phyloP scores from a whole-genome alignment of 2,888 invertebrate species.

The Boloria euphrosyne region DNA sequence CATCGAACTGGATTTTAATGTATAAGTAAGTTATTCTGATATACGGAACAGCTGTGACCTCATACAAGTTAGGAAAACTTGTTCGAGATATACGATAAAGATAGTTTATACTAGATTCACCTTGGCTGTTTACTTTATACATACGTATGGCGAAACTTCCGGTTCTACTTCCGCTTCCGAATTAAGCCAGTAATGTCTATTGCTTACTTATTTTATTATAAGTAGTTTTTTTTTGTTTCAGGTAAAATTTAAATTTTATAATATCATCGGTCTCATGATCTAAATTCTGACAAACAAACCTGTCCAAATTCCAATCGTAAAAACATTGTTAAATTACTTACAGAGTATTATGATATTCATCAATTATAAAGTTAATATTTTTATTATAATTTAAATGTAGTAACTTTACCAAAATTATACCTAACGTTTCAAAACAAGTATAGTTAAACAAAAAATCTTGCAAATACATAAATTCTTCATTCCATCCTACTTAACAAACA shows the following conservation, averaged over 20 bases:
- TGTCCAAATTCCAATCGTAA: too few relatives aligned
- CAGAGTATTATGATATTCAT: too few relatives aligned
- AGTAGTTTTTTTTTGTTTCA: too few relatives aligned
- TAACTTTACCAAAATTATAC: not conserved
- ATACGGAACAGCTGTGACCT: conserved; percentile 34
- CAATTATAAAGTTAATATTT: too few relatives aligned
- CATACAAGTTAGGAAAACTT: conserved; percentile 38
- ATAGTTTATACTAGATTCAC: conserved; percentile 34
- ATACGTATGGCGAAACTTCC: conserved; percentile 35
- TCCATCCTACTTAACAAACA: not conserved
- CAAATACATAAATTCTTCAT: not conserved
- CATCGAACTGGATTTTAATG: not conserved
- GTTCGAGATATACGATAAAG: conserved; percentile 36
- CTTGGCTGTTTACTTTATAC: conserved; percentile 38
- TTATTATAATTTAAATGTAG: too few relatives aligned
- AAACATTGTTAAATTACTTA: too few relatives aligned
- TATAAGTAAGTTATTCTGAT: conserved; percentile 24
- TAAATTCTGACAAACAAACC: too few relatives aligned
- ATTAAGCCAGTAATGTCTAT: conserved; percentile 20
- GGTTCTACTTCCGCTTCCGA: conserved; percentile 43
- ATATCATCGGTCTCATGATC: too few relatives aligned
- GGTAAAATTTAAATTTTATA: too few relatives aligned
- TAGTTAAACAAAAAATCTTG: not conserved
- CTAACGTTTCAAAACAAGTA: not conserved
- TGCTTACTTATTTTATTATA: too few relatives aligned